These are phyloP conservation scores for Siderastrea siderea DNA, from an alignment of 92 coral and sea anemone genomes.

Conservation along the genomic window DNA sequence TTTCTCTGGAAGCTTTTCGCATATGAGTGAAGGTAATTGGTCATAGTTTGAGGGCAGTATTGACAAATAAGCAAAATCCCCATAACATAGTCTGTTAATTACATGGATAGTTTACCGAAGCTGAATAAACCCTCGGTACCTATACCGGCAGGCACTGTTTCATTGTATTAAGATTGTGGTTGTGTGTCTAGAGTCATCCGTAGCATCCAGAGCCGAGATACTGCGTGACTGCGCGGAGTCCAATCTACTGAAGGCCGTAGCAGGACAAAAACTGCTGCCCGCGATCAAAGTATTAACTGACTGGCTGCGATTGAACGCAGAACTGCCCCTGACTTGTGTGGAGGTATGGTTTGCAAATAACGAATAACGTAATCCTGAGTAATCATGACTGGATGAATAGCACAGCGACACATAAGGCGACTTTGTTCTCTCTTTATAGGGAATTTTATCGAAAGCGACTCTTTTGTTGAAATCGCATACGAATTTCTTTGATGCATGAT, in stretches of 20 bases:
- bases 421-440: no score
- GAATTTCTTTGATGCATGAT: no score
- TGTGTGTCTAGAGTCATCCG: conserved; percentile 73
- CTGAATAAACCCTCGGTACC: background rate
- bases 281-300: conserved; percentile 90
- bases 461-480: no score
- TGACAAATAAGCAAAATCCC: no score
- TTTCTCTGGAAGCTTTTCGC: no score
- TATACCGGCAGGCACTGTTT: background rate
- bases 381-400: background rate
- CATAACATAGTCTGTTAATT: no score
- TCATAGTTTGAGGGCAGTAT: no score
- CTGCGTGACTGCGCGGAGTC: conserved; percentile 78
- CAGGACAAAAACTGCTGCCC: conserved; percentile 82
- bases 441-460: no score
- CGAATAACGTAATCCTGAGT: background rate
- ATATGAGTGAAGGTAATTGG: no score
- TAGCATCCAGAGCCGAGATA: conserved; percentile 79
- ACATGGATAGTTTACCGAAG: no score
- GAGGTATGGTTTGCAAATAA: conserved; percentile 57
- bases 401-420: no score
- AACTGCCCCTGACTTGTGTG: conserved; percentile 88
- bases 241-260: conserved; percentile 66
- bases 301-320: conserved; percentile 94
- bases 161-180: background rate